Conservation (phyloP, 2,888 invertebrate genomes). For the Ophion costatus region DNA sequence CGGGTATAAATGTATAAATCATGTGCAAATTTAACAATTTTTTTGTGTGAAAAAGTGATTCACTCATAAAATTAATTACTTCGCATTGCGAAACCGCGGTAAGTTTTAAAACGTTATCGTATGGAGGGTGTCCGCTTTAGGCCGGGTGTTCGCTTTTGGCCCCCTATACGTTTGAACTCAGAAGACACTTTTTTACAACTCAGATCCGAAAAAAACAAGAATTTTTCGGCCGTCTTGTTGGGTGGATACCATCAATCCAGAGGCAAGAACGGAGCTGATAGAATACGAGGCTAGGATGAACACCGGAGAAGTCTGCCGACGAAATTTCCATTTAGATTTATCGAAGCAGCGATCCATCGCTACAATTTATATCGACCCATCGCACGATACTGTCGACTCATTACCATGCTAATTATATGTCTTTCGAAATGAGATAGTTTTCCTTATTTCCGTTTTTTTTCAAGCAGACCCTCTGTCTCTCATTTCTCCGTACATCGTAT, state of each 20-base stretch:
- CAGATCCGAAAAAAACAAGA: too few relatives aligned
- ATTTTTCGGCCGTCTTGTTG: too few relatives aligned
- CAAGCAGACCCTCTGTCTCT: neutral
- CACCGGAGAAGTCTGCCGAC: slow-evolving; percentile 40
- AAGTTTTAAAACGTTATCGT: too few relatives aligned
- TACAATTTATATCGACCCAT: slow-evolving; percentile 67
- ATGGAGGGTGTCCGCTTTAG: too few relatives aligned
- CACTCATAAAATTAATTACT: too few relatives aligned
- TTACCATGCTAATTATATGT: slow-evolving; percentile 22
- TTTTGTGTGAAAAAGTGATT: too few relatives aligned
- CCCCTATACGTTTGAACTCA: too few relatives aligned
- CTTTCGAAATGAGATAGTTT: slow-evolving; percentile 13
- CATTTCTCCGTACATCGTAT: neutral
- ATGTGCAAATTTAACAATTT: too few relatives aligned
- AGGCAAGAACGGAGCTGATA: slow-evolving; percentile 29
- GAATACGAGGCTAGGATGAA: neutral
- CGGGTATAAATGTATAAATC: too few relatives aligned
- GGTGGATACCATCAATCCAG: slow-evolving; percentile 31
- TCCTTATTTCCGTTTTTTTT: neutral
- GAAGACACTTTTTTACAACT: too few relatives aligned
- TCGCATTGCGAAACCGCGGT: too few relatives aligned
- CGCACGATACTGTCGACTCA: slow-evolving; percentile 24
- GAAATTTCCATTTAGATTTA: slow-evolving; percentile 74
- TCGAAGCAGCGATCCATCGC: slow-evolving; percentile 66
- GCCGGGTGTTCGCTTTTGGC: too few relatives aligned